phyloP scores from a whole-genome alignment of 1,140 invertebrate species.

The Phthorimaea operculella region DNA sequence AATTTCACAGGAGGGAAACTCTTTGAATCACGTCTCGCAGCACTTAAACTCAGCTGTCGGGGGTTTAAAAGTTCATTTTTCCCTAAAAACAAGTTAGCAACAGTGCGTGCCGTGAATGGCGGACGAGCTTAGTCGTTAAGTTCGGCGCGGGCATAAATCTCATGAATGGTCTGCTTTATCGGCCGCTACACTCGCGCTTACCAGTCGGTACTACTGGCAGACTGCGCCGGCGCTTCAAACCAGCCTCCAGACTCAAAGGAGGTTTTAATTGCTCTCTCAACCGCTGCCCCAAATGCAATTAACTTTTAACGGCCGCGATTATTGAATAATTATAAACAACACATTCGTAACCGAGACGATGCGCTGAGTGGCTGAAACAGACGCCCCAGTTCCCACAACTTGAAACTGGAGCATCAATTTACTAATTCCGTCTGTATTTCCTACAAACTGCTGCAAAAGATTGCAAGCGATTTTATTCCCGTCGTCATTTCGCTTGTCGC shows the following conservation, averaged over 20 bases:
- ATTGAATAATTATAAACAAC: not conserved
- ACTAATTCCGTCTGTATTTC: not conserved
- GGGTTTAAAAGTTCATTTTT: slow-evolving; percentile 49
- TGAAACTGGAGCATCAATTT: too few species aligned
- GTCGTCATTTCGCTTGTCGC: slow-evolving; percentile 4
- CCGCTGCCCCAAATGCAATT: not conserved
- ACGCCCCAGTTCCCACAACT: too few species aligned
- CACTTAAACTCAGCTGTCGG: slow-evolving; percentile 37
- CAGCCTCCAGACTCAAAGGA: slow-evolving; percentile 26
- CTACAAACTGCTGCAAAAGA: not conserved
- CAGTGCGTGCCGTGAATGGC: slow-evolving; percentile 48
- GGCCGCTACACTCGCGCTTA: slow-evolving; percentile 11
- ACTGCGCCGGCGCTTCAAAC: slow-evolving; percentile 36
- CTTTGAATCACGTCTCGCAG: slow-evolving; percentile 23
- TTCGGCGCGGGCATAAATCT: slow-evolving; percentile 54
- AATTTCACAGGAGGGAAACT: slow-evolving; percentile 15
- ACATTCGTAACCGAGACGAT: not conserved
- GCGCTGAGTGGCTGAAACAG: too few species aligned
- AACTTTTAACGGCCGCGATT: not conserved
- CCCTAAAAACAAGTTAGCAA: slow-evolving; percentile 40
- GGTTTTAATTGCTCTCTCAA: slow-evolving; percentile 32
- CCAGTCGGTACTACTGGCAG: slow-evolving; percentile 17
- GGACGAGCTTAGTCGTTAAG: slow-evolving; percentile 37
- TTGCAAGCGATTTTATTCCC: not conserved
- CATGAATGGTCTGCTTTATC: slow-evolving; percentile 43